Conservation (phyloP, 37 sponge, comb jelly and placozoan genomes). For the Oscarella lobularis region DNA sequence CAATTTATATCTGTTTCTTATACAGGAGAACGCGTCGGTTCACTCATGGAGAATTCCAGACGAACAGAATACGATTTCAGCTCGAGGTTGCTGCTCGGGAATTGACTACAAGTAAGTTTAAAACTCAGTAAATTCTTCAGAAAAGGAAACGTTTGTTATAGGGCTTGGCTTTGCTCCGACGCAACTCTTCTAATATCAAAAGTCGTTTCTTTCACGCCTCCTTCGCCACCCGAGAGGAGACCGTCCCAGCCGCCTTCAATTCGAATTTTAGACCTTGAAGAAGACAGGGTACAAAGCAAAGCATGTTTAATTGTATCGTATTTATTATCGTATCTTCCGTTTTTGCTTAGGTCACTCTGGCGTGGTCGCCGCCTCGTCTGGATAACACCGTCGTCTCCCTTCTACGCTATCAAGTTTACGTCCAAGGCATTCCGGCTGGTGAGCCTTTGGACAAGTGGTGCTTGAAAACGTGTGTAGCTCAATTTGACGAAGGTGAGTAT, state of each 20-base stretch:
- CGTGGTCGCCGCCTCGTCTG: background rate
- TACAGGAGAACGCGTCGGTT: background rate
- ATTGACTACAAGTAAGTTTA: background rate
- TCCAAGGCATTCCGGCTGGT: background rate
- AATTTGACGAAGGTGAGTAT: background rate
- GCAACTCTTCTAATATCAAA: background rate
- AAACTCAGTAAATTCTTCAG: background rate
- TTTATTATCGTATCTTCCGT: no score
- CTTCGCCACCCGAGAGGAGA: background rate
- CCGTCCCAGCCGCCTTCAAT: background rate
- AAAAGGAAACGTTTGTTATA: background rate
- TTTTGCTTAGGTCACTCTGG: background rate
- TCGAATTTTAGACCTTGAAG: background rate
- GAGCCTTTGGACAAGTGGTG: background rate
- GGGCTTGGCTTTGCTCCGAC: background rate
- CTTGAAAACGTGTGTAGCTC: background rate
- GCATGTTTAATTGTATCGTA: no score
- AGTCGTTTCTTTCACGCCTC: background rate
- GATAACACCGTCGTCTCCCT: background rate
- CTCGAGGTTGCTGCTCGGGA: background rate
- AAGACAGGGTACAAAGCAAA: background rate
- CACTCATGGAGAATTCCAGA: background rate
- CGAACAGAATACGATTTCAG: background rate
- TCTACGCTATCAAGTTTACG: background rate
- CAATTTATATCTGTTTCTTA: no score